These are phyloP conservation scores for Petrophora chlorosata DNA, from an alignment of 2,888 invertebrate genomes.

Conservation along the genomic window DNA sequence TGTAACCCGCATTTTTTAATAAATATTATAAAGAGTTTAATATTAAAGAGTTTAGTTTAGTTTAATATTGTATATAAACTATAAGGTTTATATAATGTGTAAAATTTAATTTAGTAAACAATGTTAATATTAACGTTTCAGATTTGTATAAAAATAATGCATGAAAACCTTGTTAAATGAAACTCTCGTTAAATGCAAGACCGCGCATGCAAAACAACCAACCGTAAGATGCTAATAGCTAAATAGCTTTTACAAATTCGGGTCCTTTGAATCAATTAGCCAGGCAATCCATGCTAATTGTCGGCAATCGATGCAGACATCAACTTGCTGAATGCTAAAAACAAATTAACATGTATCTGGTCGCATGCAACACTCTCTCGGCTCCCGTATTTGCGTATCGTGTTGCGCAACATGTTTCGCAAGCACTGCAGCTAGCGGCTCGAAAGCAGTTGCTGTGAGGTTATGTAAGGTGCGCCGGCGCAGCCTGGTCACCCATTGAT, in stretches of 20 bases:
- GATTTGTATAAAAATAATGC: too few species aligned
- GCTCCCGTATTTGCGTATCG: conserved; percentile 64
- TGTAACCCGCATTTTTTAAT: too few species aligned
- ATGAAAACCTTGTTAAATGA: too few species aligned
- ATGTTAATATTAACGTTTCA: too few species aligned
- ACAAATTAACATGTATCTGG: conserved; percentile 31
- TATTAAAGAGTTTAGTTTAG: too few species aligned
- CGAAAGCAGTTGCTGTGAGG: conserved; percentile 62
- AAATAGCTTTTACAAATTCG: neutral
- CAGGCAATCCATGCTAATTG: conserved; percentile 6
- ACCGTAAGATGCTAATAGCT: neutral
- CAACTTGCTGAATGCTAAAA: conserved; percentile 28
- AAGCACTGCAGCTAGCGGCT: conserved; percentile 61
- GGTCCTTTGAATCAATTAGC: conserved; percentile 3
- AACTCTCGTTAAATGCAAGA: too few species aligned
- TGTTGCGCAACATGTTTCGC: conserved; percentile 77
- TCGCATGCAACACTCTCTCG: conserved; percentile 49
- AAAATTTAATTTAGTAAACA: too few species aligned
- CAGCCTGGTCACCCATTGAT: conserved; percentile 69
- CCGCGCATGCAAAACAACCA: too few species aligned
- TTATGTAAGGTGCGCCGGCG: conserved; percentile 62
- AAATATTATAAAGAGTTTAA: too few species aligned
- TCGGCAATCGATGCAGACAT: conserved; percentile 10
- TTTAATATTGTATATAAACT: too few species aligned
- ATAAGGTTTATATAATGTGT: too few species aligned